Percentiles rank a stretch among this genome's conserved stretches.
Evolutionary conservation across 2,797 vertebrate genomes (phyloP).

Genomic region (Pseudochaenichthys georgianus): DNA sequence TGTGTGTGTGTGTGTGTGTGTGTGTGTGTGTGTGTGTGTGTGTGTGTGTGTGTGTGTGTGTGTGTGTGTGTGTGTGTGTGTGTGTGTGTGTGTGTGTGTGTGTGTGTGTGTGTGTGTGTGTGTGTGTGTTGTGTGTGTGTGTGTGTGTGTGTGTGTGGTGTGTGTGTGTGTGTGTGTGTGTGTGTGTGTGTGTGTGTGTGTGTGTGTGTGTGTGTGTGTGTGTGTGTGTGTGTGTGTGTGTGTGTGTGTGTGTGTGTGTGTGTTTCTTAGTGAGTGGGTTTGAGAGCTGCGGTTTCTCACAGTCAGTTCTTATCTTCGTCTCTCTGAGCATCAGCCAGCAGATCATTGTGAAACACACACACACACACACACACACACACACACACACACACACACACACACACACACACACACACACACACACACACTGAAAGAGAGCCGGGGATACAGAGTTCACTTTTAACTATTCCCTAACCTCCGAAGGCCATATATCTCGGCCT

Average conservation of each 20-base stretch:
- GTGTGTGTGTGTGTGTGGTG: conserved; percentile 4
- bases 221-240: conserved; percentile 45
- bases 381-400: no score
- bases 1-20: neutral
- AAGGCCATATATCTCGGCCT: conserved; percentile 72
- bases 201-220: conserved; percentile 3
- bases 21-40: conserved; percentile 9
- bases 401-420: neutral
- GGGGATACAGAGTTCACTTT: conserved; percentile 69
- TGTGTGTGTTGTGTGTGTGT: neutral
- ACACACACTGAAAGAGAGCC: conserved; percentile 26
- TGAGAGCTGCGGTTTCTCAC: conserved; percentile 83
- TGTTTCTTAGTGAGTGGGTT: conserved; percentile 75
- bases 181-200: conserved; percentile 15
- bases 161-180: conserved; percentile 1
- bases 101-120: no score
- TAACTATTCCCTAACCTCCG: conserved; percentile 73
- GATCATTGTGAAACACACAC: conserved; percentile 72
- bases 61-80: conserved; percentile 17
- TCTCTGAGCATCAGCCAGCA: conserved; percentile 75
- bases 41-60: conserved; percentile 4
- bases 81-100: conserved; percentile 8
- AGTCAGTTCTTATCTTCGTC: conserved; percentile 78
- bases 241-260: conserved; percentile 12
- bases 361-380: no score